Evolutionary conservation across 2,888 invertebrate species (phyloP).

Genomic region (Strigamia crassipes): DNA sequence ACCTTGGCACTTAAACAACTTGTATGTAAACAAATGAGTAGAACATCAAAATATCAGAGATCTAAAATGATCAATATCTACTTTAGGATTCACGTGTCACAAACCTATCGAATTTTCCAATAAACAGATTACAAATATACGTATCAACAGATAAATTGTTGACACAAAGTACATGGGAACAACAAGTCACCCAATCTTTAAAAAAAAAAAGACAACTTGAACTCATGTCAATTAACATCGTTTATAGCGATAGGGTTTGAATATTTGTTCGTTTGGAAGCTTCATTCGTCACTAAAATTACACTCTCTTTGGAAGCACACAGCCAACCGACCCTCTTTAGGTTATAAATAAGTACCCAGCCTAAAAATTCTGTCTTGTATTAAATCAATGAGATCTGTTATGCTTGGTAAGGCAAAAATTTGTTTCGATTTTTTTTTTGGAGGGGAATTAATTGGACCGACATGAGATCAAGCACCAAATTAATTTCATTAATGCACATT

Average conservation of each 20-base stretch:
- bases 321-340: neutral
- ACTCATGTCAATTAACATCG: neutral
- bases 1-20: neutral
- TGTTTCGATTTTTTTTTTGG: neutral
- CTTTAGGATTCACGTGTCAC: neutral
- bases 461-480: slow-evolving; percentile 18
- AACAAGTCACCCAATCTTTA: neutral
- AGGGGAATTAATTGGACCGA: slow-evolving; percentile 6
- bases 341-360: neutral
- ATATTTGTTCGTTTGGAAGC: neutral
- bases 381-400: neutral
- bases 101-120: neutral
- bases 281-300: neutral
- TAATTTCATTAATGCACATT: neutral
- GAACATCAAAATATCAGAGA: neutral
- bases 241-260: neutral
- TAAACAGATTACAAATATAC: neutral
- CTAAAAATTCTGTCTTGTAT: neutral
- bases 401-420: slow-evolving; percentile 9
- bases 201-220: neutral
- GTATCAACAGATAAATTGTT: neutral
- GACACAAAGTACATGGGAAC: neutral
- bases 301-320: neutral
- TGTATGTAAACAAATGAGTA: neutral
- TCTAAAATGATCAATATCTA: neutral